Evolutionary conservation across 2,888 invertebrate genomes (phyloP).

Genomic region (Julus scanicus): DNA sequence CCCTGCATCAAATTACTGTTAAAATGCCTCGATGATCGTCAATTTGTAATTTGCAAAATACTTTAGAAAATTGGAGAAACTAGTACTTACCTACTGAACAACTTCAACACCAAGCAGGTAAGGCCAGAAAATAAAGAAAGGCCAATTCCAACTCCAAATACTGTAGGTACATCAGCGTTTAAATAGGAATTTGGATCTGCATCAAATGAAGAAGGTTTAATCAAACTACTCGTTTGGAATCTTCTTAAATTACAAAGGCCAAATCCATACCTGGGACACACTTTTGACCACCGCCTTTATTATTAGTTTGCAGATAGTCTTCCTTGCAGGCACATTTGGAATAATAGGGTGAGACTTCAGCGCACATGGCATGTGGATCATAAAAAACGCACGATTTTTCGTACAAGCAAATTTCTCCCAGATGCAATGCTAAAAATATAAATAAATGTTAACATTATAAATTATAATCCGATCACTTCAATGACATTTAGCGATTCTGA

Average conservation of each 20-base stretch:
- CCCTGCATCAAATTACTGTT: too few species aligned
- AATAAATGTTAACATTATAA: neutral
- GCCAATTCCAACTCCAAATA: conserved; percentile 85
- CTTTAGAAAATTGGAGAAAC: neutral
- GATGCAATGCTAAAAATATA: conserved; percentile 75
- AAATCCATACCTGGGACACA: conserved; percentile 80
- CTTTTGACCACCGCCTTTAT: conserved; percentile 79
- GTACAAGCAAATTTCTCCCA: conserved; percentile 90
- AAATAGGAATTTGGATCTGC: conserved; percentile 74
- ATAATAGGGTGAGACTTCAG: conserved; percentile 54
- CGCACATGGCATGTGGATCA: conserved; percentile 83
- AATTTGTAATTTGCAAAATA: too few species aligned
- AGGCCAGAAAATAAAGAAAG: conserved; percentile 86
- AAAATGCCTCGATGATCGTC: too few species aligned
- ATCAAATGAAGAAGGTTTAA: neutral
- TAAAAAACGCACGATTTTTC: conserved; percentile 82
- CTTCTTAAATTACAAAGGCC: neutral
- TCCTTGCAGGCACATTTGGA: conserved; percentile 84
- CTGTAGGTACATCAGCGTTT: conserved; percentile 85
- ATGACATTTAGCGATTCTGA: neutral
- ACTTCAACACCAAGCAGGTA: conserved; percentile 87
- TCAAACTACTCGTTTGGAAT: too few species aligned
- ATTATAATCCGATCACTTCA: neutral
- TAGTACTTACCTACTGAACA: conserved; percentile 75
- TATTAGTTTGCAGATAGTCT: conserved; percentile 83